Conservation (phyloP, 2,888 invertebrate species). For the Rhagium mordax region DNA sequence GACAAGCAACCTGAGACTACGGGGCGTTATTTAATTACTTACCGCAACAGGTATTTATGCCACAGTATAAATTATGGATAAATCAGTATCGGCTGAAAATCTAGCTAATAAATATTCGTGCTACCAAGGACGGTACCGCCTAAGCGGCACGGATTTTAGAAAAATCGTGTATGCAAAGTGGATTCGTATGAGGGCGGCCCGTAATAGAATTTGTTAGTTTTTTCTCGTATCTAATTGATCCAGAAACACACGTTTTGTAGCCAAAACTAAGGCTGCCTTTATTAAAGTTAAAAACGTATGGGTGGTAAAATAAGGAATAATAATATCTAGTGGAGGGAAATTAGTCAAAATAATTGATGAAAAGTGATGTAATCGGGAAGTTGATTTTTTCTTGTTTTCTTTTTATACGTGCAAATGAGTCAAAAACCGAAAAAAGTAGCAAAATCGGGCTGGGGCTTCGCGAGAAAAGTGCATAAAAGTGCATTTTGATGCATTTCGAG, state of each 20-base stretch:
- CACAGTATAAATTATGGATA: slow-evolving; percentile 43
- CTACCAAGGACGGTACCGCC: slow-evolving; percentile 12
- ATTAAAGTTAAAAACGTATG: neutral
- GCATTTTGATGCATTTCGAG: too few relatives aligned
- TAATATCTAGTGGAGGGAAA: too few relatives aligned
- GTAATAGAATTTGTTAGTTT: neutral
- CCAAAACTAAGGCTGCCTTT: neutral
- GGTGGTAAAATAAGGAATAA: too few relatives aligned
- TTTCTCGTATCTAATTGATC: neutral
- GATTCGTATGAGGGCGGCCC: neutral
- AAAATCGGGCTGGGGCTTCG: too few relatives aligned
- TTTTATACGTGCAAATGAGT: too few relatives aligned
- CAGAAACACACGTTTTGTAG: neutral
- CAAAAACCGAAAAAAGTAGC: too few relatives aligned
- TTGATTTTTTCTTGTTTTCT: too few relatives aligned
- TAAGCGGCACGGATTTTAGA: neutral
- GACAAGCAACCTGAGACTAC: neutral
- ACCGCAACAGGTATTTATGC: slow-evolving; percentile 34
- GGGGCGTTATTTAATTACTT: slow-evolving; percentile 44
- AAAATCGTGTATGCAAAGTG: neutral
- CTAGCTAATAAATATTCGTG: slow-evolving; percentile 5
- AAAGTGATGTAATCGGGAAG: too few relatives aligned
- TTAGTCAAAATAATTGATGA: too few relatives aligned
- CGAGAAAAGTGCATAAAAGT: too few relatives aligned
- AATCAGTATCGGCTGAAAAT: slow-evolving; percentile 14